phyloP scores from a whole-genome alignment of 2,113 vertebrate genomes.

The Oryzias celebensis region DNA sequence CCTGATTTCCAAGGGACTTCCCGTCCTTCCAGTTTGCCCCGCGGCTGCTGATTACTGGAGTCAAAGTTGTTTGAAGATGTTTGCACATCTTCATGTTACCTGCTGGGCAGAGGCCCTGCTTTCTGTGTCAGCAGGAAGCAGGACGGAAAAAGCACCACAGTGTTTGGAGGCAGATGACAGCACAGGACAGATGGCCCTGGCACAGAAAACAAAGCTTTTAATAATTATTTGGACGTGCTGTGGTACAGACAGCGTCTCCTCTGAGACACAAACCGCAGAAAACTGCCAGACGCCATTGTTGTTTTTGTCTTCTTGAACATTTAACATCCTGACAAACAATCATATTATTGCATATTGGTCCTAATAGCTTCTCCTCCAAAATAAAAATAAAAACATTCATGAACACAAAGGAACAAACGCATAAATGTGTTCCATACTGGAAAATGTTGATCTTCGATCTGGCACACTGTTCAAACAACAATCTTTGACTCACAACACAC shows the following conservation, averaged over 20 bases:
- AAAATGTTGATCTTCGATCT: too few species aligned
- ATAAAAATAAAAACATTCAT: too few species aligned
- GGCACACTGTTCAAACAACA: too few species aligned
- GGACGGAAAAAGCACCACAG: conserved; percentile 35
- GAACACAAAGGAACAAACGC: too few species aligned
- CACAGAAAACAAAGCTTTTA: conserved; percentile 25
- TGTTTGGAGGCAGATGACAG: conserved; percentile 16
- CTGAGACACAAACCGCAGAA: background rate
- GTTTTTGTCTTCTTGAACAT: background rate
- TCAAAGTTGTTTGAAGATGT: background rate
- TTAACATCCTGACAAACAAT: too few species aligned
- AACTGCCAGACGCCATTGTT: conserved; percentile 4
- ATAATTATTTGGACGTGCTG: conserved; percentile 37
- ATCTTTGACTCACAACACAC: too few species aligned
- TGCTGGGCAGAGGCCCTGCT: conserved; percentile 7
- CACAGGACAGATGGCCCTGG: conserved; percentile 48
- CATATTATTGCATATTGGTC: too few species aligned
- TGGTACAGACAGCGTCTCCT: conserved; percentile 8
- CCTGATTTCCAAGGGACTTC: too few species aligned
- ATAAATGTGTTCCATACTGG: too few species aligned
- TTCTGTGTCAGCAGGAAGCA: conserved; percentile 26
- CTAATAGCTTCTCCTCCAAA: too few species aligned
- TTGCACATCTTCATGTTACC: conserved; percentile 8
- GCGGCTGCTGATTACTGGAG: background rate
- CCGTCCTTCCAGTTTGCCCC: too few species aligned